These are phyloP conservation scores for Phalacrocorax pelagicus DNA, from an alignment of 2,113 vertebrate species.

Conservation along the genomic window DNA sequence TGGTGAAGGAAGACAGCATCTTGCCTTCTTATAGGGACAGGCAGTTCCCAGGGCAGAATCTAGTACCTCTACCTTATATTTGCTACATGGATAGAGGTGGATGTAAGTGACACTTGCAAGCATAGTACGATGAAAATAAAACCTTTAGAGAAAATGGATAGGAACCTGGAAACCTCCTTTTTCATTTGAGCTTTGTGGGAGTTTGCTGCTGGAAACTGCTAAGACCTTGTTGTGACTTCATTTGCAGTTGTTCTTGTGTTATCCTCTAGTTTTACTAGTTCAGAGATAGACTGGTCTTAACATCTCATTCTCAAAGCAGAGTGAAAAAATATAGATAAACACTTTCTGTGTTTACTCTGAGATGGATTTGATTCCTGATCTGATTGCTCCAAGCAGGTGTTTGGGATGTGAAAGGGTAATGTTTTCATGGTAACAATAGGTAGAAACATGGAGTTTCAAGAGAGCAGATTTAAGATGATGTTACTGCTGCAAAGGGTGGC, in stretches of 20 bases:
- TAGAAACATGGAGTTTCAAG: background rate
- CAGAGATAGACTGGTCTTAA: background rate
- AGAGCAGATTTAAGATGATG: background rate
- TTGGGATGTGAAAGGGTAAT: background rate
- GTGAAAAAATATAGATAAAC: background rate
- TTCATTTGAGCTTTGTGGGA: background rate
- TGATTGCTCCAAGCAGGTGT: background rate
- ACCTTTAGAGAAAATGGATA: background rate
- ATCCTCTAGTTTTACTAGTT: background rate
- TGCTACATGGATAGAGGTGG: background rate
- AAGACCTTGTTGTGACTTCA: background rate
- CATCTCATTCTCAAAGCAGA: background rate
- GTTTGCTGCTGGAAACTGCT: background rate
- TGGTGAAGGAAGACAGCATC: background rate
- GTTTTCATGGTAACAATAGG: rapidly evolving
- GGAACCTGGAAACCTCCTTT: background rate
- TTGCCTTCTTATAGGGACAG: background rate
- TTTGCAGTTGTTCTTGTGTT: background rate
- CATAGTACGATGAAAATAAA: background rate
- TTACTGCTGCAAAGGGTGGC: background rate
- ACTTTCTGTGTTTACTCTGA: background rate
- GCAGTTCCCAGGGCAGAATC: rapidly evolving
- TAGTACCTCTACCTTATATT: background rate
- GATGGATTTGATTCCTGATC: background rate
- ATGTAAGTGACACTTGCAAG: background rate